Evolutionary conservation across 1,140 invertebrate genomes (phyloP).

Genomic region (Drusus annulatus): DNA sequence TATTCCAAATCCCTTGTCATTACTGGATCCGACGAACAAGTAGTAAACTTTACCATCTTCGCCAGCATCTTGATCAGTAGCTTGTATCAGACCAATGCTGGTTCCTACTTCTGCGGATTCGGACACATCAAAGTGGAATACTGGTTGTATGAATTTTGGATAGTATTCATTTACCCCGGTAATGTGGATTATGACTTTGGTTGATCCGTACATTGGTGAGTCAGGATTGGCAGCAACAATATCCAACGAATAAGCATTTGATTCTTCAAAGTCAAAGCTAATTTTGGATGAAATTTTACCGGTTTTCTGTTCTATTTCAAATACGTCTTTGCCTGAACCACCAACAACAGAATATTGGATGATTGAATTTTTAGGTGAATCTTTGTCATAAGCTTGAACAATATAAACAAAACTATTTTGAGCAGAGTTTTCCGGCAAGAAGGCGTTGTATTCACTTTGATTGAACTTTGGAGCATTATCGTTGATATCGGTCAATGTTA

Average conservation of each 20-base stretch:
- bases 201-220: slow-evolving; percentile 83
- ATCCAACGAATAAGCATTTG: slow-evolving; percentile 82
- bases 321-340: slow-evolving; percentile 82
- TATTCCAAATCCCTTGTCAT: slow-evolving; percentile 92
- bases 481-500: slow-evolving; percentile 92
- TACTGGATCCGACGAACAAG: slow-evolving; percentile 92
- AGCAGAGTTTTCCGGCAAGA: slow-evolving; percentile 87
- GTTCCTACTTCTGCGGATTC: slow-evolving; percentile 92
- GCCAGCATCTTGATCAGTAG: slow-evolving; percentile 93
- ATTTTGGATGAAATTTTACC: slow-evolving; percentile 84
- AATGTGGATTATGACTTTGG: slow-evolving; percentile 83
- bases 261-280: slow-evolving; percentile 92
- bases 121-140: slow-evolving; percentile 94
- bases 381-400: slow-evolving; percentile 87
- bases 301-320: slow-evolving; percentile 82
- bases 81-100: slow-evolving; percentile 88
- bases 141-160: slow-evolving; percentile 91
- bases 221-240: slow-evolving; percentile 92
- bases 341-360: slow-evolving; percentile 90
- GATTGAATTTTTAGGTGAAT: slow-evolving; percentile 92
- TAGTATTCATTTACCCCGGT: slow-evolving; percentile 94
- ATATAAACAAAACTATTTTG: slow-evolving; percentile 83
- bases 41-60: slow-evolving; percentile 94
- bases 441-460: slow-evolving; percentile 82
- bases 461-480: slow-evolving; percentile 91